A percentile compares a stretch with the other conserved stretches of the same genome.
These are phyloP conservation scores for Phoeniculus purpureus DNA, from an alignment of 2,797 vertebrate species.

Conservation along the genomic window DNA sequence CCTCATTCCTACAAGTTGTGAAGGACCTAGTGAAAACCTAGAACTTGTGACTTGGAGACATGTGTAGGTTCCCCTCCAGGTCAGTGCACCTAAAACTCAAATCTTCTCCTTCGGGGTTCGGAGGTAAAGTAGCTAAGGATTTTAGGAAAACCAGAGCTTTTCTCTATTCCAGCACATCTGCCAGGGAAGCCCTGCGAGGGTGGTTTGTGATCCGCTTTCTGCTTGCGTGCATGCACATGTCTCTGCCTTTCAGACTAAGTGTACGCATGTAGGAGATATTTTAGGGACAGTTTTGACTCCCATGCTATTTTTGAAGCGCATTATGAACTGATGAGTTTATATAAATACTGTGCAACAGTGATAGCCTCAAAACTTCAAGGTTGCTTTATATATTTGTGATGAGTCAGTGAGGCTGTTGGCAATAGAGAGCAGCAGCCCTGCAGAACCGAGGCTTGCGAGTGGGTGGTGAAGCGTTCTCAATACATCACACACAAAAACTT, in stretches of 20 bases:
- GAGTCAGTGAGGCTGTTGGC: conserved; percentile 29
- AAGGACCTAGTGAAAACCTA: background rate
- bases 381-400: conserved; percentile 52
- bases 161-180: background rate
- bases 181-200: background rate
- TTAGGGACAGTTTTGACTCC: conserved; percentile 66
- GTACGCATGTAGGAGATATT: background rate
- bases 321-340: conserved; percentile 63
- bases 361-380: conserved; percentile 49
- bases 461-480: background rate
- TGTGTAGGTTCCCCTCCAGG: background rate
- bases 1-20: background rate
- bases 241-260: background rate
- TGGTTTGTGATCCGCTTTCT: background rate
- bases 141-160: background rate
- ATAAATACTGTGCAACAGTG: conserved; percentile 57
- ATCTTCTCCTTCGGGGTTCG: background rate
- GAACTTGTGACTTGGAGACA: background rate
- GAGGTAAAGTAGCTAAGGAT: background rate
- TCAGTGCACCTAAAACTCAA: background rate
- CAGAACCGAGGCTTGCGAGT: background rate
- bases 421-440: background rate
- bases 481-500: conserved; percentile 10
- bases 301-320: conserved; percentile 26
- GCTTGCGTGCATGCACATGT: accelerated